A percentile compares a stretch with the other conserved stretches of the same genome.
These are phyloP conservation scores for Zaprionus inermis DNA, from an alignment of 1,140 invertebrate species.

Conservation along the genomic window DNA sequence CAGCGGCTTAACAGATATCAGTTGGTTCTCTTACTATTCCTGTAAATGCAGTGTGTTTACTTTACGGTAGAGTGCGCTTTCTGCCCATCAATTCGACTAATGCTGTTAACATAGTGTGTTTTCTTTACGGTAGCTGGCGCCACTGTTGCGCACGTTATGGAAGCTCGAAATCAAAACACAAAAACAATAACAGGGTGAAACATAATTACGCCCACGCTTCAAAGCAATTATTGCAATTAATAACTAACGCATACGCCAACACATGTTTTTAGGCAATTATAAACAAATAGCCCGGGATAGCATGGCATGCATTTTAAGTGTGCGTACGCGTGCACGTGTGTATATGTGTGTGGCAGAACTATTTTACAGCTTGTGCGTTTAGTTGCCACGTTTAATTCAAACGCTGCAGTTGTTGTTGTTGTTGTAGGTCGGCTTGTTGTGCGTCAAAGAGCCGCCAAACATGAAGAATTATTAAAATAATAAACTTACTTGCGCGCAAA, in stretches of 20 bases:
- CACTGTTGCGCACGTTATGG: background rate
- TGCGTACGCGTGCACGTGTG: background rate
- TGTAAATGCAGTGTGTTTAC: background rate
- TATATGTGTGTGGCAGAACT: conserved; percentile 14
- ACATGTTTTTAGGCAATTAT: conserved; percentile 47
- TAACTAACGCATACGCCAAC: conserved; percentile 45
- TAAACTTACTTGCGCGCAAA: conserved; percentile 61
- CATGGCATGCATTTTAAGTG: conserved; percentile 50
- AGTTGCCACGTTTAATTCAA: conserved; percentile 51
- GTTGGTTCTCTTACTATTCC: background rate
- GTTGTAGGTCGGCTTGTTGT: conserved; percentile 32
- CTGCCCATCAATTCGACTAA: too few relatives aligned
- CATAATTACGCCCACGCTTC: conserved; percentile 45
- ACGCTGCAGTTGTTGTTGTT: conserved; percentile 56
- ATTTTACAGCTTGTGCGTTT: conserved; percentile 25
- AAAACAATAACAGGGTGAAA: conserved; percentile 5
- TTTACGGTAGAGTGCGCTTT: background rate
- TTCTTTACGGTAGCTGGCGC: background rate
- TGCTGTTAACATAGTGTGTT: background rate
- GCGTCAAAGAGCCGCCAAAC: conserved; percentile 68
- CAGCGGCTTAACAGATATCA: too few relatives aligned
- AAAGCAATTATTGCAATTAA: conserved; percentile 65
- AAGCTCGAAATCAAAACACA: conserved; percentile 7
- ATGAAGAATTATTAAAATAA: conserved; percentile 74
- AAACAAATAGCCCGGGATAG: conserved; percentile 53